Evolutionary conservation across 2,888 invertebrate species (phyloP), one percentile per base, ranked within the genome.

Genomic region (Lumbricus terrestris): DNA sequence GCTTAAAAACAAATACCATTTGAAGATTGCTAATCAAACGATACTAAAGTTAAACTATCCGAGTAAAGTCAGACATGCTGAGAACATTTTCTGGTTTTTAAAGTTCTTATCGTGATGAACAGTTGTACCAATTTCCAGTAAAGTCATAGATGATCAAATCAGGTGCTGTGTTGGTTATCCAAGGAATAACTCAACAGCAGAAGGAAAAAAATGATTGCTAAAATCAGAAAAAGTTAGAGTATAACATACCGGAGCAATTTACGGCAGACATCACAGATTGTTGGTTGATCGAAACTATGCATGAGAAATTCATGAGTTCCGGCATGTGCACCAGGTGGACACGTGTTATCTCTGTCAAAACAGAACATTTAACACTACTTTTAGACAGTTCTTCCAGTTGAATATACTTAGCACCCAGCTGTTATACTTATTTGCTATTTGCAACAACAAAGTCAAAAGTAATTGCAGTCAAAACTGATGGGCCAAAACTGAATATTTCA

Each of bases 161-260:
- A 16, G 15, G 40, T 40, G 47, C 20, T 47, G 20, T 47, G 47
- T 47, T 6, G 20, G 23, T 20, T 23, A 47, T 18, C 47, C 23
- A 47, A 47, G 6, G 13, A 69, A 69, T 69, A 3, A 69, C n/a
- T n/a, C 1, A 0, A 69, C 69, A 69, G 16, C n/a, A 69, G 69
- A 69, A 69, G 29, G 29, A 69, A 69, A 6, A 8, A 69, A 8
- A 69, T 69, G 2, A 69, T 69, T 5, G 29, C n/a, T 23, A 35
- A 13, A 38, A 85, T 85, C 2, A 85, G 29, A 38, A 35, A 20
- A 34, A 88, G 37, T 88, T 34, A 29, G 38, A 88, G 38, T 38
- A 38, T 29, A 33, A 40, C 3, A 35, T 38, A 90, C 90, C 90
- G 89, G 90, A 90, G 90, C 15, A 90, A 89, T 83, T 90, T 90